A percentile compares a stretch with the other conserved stretches of the same genome.
Evolutionary conservation across 2,113 vertebrate species (phyloP).

Genomic region (Rhea americana): DNA sequence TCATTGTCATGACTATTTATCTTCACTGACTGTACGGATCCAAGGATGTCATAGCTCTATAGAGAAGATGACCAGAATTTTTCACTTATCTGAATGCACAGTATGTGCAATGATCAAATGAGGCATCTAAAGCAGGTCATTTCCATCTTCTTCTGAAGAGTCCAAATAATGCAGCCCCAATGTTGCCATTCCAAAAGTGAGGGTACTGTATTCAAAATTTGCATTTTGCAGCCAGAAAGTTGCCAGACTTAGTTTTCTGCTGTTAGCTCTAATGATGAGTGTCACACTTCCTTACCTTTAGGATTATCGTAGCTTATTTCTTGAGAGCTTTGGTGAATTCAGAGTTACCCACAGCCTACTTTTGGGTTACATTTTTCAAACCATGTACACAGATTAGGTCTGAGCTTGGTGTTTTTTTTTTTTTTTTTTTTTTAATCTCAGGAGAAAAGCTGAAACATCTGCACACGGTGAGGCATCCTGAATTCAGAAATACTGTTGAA

Average conservation of each 20-base stretch:
- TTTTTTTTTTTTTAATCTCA: background rate
- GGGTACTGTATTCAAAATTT: background rate
- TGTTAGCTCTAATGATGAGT: background rate
- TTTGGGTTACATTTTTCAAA: background rate
- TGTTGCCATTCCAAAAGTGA: background rate
- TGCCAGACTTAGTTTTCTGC: conserved; percentile 33
- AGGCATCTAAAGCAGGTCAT: background rate
- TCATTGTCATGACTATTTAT: background rate
- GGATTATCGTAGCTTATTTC: background rate
- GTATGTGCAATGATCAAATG: background rate
- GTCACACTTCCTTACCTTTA: background rate
- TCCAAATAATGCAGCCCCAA: background rate
- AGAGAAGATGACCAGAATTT: background rate
- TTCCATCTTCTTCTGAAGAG: background rate
- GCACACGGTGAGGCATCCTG: background rate
- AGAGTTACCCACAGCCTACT: background rate
- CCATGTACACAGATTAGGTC: no score
- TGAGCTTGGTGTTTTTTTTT: no score
- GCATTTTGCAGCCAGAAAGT: conserved; percentile 7
- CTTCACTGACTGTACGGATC: background rate
- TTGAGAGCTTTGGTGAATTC: background rate
- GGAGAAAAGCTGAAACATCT: background rate
- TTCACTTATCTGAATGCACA: background rate
- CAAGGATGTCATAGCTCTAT: background rate
- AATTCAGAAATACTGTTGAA: background rate